Percentiles rank a stretch among this genome's conserved stretches.
These are phyloP conservation scores for Alectura lathami DNA, from an alignment of 2,113 vertebrate genomes.

Conservation along the genomic window DNA sequence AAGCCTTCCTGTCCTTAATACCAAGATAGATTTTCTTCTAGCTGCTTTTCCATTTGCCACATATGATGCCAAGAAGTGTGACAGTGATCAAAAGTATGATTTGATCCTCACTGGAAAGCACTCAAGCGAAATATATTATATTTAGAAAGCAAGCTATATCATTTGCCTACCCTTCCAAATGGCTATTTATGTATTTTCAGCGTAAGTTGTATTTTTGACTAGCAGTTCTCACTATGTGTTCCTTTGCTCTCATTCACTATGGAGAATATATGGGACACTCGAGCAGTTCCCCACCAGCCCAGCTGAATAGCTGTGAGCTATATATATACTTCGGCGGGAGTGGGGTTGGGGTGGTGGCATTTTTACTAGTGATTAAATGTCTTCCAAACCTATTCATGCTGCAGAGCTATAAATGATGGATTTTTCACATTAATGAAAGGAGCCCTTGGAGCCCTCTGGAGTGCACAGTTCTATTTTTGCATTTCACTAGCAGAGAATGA, in stretches of 20 bases:
- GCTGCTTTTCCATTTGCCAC: background rate
- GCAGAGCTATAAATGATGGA: slow-evolving; percentile 60
- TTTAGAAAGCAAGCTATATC: background rate
- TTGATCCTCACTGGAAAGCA: background rate
- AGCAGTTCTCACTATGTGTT: background rate
- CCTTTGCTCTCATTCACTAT: background rate
- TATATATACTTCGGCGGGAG: background rate
- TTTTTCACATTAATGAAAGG: slow-evolving; percentile 67
- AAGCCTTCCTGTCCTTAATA: background rate
- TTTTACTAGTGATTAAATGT: slow-evolving; percentile 62
- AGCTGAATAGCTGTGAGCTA: slow-evolving; percentile 18
- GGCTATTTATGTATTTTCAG: background rate
- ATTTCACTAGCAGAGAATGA: slow-evolving; percentile 54
- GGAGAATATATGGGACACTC: background rate
- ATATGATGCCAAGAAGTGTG: background rate
- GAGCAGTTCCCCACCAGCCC: background rate
- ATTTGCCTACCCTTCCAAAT: background rate
- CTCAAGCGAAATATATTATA: background rate
- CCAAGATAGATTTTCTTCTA: background rate
- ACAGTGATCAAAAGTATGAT: background rate
- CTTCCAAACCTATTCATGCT: slow-evolving; percentile 64
- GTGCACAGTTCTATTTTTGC: slow-evolving; percentile 69
- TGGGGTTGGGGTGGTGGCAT: slow-evolving; percentile 43
- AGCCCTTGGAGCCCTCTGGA: slow-evolving; percentile 53
- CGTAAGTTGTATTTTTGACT: background rate